phyloP scores from a whole-genome alignment of 92 coral and sea anemone genomes.

The Heliopora coerulea region DNA sequence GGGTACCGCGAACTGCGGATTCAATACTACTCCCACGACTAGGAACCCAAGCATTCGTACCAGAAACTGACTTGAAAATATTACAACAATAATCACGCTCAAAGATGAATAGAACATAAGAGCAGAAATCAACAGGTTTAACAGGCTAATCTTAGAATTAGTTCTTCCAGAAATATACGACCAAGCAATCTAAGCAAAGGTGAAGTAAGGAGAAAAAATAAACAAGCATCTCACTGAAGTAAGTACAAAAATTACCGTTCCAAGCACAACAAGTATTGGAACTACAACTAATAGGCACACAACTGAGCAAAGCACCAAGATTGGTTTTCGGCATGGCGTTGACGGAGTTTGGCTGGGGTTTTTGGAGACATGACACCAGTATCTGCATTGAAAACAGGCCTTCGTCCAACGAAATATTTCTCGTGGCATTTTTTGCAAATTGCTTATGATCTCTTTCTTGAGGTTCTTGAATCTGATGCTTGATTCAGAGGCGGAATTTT shows the following conservation, averaged over 20 bases:
- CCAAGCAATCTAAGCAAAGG: background rate
- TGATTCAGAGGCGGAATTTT: too few relatives aligned
- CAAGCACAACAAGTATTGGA: conserved; percentile 26
- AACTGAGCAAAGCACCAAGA: conserved; percentile 23
- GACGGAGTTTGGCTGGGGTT: too few relatives aligned
- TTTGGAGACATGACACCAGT: too few relatives aligned
- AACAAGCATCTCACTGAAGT: conserved; percentile 24
- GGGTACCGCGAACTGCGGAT: conserved; percentile 51
- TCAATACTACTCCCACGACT: conserved; percentile 43
- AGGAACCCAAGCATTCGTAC: conserved; percentile 53
- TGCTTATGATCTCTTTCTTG: too few relatives aligned
- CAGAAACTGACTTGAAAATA: conserved; percentile 48
- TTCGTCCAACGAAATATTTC: too few relatives aligned
- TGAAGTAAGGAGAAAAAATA: conserved; percentile 34
- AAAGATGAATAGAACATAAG: conserved; percentile 24
- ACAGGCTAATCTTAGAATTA: too few relatives aligned
- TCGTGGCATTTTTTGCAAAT: too few relatives aligned
- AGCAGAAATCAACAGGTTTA: background rate
- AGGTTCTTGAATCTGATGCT: too few relatives aligned
- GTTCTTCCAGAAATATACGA: too few relatives aligned
- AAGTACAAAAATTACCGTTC: conserved; percentile 1
- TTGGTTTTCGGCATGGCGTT: too few relatives aligned
- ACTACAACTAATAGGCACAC: conserved; percentile 12
- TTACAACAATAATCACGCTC: conserved; percentile 20
- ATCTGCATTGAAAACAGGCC: too few relatives aligned